Evolutionary conservation across 2,888 invertebrate species (phyloP), one percentile per base, ranked within the genome.

Genomic region (Odontomyia ornata): DNA sequence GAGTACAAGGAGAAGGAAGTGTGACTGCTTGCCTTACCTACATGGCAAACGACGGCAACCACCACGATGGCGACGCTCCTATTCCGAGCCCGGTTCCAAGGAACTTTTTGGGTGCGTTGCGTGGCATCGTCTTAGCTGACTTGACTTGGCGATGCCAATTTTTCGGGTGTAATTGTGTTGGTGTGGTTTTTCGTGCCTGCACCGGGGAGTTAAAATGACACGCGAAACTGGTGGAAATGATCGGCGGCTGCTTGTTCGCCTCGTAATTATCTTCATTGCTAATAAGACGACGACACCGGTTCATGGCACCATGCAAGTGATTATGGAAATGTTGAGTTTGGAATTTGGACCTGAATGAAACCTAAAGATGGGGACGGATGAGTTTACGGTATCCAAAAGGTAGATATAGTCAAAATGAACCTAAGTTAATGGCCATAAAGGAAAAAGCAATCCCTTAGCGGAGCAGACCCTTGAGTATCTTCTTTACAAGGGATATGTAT

Each of bases 181-280:
- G 60, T 60, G 60, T 60, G 23, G 60, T 7, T 21, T 21, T 60
- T 60, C 60, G 23, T 60, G 52, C 52, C 52, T 52, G 5, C 52
- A n/a, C 52, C 4, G 18, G 52, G 52, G 52, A 52, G 52, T 18
- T 18, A 52, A 52, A 52, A 18, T 52, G 52, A 52, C 52, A 52
- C 52, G 52, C 52, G 18, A 52, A 52, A 52, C 52, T 52, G 7
- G 18, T 52, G 13, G 52, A 52, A 52, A n/a, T 52, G 36, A 36
- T 5, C 3, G 36, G 36, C 9, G 36, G 36, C 36, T 52, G 18
- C 18, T 52, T 52, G 52, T 18, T 52, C 15, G 18, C 52, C 18
- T 18, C 7, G 15, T 52, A 52, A 52, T 52, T 52, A 52, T 9
- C 52, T 4, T 52, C 52, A 52, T 2, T 15, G 52, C 52, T n/a